Evolutionary conservation across 37 sponge, comb jelly and placozoan genomes (phyloP), one percentile per base, ranked within the genome.

Genomic region (Spongilla lacustris): DNA sequence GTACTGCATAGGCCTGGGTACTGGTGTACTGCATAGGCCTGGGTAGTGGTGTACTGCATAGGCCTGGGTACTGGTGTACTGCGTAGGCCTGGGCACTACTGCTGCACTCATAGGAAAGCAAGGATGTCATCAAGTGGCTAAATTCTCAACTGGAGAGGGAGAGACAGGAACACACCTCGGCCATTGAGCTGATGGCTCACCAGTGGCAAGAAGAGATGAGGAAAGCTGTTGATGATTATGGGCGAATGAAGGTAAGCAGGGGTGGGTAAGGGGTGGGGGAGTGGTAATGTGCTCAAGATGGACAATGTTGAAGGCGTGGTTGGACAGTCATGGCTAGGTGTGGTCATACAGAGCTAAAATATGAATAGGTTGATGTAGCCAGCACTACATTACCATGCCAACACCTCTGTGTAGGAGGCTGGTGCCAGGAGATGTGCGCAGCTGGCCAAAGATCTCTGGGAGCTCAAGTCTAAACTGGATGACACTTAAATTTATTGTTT

Each of bases 361-460:
- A n/a, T 46, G 46, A 46, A 46, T 46, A 46, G 46, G 8, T 10
- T 10, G 46, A 46, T 8, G 8, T 8, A 46, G 46, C 8, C 8
- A 8, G 8, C 4, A 46, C 46, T 46, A 8, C 25, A 11, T 28
- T 11, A 27, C 25, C 28, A 69, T n/a, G 27, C 71, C 25, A 69
- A 27, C 25, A 27, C 71, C 11, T 22, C 75, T 22, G 2, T 79
- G 31, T 35, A 89, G 84, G 85, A 81, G 48, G 85, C 75, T 10
- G 81, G 90, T 37, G 75, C 85, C 3, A 74, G 32, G 71, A 73
- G 90, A 34, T 84, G 85, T 33, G 68, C 82, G 2, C 81, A 90
- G 50, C 73, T 90, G 23, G 90, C 90, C 50, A 73, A 67, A 33
- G 90, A 90, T 22, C 71, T 85, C 37, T 90, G 90, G 90, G 8